Evolutionary conservation across 2,797 vertebrate species (phyloP), one percentile per base, ranked within the genome.

Genomic region (Hydrocynus forskahlii): DNA sequence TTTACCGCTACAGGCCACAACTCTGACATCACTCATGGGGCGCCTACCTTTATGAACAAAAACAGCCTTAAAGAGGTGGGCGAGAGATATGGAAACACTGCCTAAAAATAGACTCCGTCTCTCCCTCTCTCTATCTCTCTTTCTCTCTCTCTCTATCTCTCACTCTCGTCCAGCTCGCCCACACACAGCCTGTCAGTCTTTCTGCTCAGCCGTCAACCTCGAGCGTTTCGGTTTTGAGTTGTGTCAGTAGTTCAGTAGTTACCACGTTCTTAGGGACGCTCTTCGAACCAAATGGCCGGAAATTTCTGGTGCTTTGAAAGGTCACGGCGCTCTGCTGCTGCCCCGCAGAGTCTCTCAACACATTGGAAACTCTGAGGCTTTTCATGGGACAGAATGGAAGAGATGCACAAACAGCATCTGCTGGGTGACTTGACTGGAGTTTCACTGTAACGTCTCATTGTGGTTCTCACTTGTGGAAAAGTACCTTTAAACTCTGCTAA

Each of bases 181-280:
- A 66, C 69, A 25, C 69, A 16, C 40, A n/a, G 43, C 59, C 40
- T 55, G 29, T 64, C 60, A 50, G 10, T 23, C 38, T 21, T 62
- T 81, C 79, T 76, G 77, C 68, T 81, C 52, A 60, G n/a, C 78
- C 76, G 82, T 29, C 23, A 80, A 54, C 19, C 59, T 19, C 4
- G 0, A 13, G 8, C 43, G 70, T 84, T 80, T 84, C 78, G 55
- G 25, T 84, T 78, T 63, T 78, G 79, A 81, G 54, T 71, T 81
- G 60, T 67, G 78, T 70, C 68, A 70, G 43, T 25, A 4, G 21
- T 62, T 70, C 43, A 50, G 45, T 12, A 69, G 67, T 43, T 48
- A n/a, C 67, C 23, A 6, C n/a, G 5, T 45, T 45, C 21, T n/a
- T 0, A 62, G 5, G 59, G 45, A 7, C 19, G 64, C 14, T n/a